phyloP scores from a whole-genome alignment of 2,113 vertebrate genomes.

The Aphelocoma coerulescens region DNA sequence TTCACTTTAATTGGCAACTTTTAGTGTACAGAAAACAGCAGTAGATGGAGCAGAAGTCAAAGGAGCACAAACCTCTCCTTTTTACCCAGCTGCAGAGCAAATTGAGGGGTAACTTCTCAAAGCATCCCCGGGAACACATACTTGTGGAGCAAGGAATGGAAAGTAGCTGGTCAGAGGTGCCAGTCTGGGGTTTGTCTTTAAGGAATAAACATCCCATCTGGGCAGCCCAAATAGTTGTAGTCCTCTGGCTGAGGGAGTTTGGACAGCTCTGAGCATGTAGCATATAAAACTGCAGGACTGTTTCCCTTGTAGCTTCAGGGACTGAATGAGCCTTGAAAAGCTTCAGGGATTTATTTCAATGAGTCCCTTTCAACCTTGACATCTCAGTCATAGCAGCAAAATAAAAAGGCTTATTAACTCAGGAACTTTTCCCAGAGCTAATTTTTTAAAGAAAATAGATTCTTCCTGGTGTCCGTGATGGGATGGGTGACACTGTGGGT shows the following conservation, averaged over 20 bases:
- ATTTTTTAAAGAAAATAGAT: not conserved
- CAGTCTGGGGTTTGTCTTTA: not conserved
- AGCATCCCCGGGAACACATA: rapidly evolving
- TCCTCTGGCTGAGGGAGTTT: not conserved
- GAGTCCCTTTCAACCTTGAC: not conserved
- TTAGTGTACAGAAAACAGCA: not conserved
- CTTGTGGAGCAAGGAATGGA: not conserved
- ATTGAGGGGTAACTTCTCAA: not conserved
- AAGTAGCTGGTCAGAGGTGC: not conserved
- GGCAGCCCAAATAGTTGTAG: not conserved
- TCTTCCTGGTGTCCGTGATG: not conserved
- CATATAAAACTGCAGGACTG: not conserved
- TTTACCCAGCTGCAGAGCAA: not conserved
- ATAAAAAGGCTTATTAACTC: not conserved
- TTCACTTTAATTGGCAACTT: not conserved
- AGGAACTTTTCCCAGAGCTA: not conserved
- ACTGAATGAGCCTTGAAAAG: not conserved
- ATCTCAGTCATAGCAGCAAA: not conserved
- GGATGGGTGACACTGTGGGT: rapidly evolving
- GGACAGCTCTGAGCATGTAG: not conserved
- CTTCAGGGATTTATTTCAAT: not conserved
- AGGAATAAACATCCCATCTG: not conserved
- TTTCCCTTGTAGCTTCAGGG: not conserved
- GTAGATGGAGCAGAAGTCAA: not conserved
- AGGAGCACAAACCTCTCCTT: not conserved